A percentile compares a stretch with the other conserved stretches of the same genome.
phyloP scores from a whole-genome alignment of 2,888 invertebrate genomes.

The Cephus sareptanus region DNA sequence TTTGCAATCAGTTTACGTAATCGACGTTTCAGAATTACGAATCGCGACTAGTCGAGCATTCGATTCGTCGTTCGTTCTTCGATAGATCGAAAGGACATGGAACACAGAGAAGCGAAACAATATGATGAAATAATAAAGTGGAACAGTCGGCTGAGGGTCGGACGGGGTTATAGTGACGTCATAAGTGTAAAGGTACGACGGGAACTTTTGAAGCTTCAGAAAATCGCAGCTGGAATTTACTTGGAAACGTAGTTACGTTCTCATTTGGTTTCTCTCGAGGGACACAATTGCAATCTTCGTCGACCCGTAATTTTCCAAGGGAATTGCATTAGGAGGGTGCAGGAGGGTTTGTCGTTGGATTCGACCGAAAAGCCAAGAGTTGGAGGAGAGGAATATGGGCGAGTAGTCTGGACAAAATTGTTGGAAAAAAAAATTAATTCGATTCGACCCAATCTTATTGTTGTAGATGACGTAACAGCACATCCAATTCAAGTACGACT shows the following conservation, averaged over 20 bases:
- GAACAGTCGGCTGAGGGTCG: neutral
- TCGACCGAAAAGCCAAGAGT: neutral
- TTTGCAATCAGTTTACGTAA: neutral
- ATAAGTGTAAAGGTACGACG: neutral
- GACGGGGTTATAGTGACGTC: neutral
- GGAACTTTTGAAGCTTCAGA: slow-evolving; percentile 26
- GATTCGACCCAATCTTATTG: neutral
- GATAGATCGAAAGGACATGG: neutral
- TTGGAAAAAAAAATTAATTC: neutral
- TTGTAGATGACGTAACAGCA: neutral
- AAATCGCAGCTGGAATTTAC: slow-evolving; percentile 51
- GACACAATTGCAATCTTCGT: slow-evolving; percentile 32
- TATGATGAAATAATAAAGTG: neutral
- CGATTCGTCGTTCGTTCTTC: neutral
- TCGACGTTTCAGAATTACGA: neutral
- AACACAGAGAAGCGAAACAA: neutral
- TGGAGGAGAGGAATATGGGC: neutral
- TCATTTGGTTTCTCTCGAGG: slow-evolving; percentile 44
- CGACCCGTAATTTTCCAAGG: slow-evolving; percentile 44
- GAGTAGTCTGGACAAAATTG: neutral
- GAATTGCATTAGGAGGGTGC: slow-evolving; percentile 44
- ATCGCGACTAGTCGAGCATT: neutral
- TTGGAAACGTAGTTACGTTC: slow-evolving; percentile 50
- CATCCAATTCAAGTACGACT: neutral
- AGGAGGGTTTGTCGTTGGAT: neutral